Evolutionary conservation across 2,888 invertebrate species (phyloP).

Genomic region (Amphipoea lucens): DNA sequence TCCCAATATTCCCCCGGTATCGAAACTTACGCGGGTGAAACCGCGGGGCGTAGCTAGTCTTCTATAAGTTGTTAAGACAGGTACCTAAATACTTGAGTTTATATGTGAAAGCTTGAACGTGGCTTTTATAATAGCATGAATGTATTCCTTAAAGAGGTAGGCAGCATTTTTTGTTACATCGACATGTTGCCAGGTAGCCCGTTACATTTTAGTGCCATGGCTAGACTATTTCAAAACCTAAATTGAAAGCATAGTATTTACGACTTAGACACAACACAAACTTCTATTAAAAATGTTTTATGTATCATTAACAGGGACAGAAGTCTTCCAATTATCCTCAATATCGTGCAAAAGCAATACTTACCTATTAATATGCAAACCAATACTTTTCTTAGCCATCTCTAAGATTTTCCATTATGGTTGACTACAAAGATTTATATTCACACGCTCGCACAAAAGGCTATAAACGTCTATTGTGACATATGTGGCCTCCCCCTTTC

Average conservation of each 20-base stretch:
- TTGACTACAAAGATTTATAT: slow-evolving; percentile 21
- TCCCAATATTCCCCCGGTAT: no score
- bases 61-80: not conserved
- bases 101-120: not conserved
- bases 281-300: not conserved
- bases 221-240: not conserved
- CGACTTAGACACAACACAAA: not conserved
- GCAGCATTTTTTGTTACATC: not conserved
- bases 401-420: slow-evolving; percentile 8
- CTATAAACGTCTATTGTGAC: slow-evolving; percentile 42
- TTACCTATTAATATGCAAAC: not conserved
- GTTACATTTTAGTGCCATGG: not conserved
- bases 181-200: not conserved
- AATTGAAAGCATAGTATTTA: not conserved
- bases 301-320: not conserved
- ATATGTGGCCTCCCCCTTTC: slow-evolving; percentile 4
- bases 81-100: not conserved
- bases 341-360: not conserved
- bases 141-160: no score
- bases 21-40: no score
- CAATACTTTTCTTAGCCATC: not conserved
- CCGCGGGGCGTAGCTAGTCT: not conserved
- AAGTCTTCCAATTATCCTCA: not conserved
- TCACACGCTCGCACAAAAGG: slow-evolving; percentile 32
- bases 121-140: no score